These are phyloP conservation scores for Drosophila ohnishii DNA, from an alignment of 1,140 invertebrate genomes.

Conservation along the genomic window DNA sequence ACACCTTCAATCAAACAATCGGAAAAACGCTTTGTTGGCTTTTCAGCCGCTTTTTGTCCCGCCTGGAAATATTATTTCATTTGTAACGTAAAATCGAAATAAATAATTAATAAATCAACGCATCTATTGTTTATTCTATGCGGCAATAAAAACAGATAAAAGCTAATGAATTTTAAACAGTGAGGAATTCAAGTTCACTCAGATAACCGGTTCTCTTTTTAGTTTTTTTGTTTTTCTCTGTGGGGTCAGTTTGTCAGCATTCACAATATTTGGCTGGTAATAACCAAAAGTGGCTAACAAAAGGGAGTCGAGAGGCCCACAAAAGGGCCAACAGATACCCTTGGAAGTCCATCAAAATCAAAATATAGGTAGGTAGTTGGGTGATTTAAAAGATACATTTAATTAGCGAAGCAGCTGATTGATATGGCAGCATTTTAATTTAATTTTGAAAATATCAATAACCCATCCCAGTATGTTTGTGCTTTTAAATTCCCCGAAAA, in stretches of 20 bases:
- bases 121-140: conserved; percentile 64
- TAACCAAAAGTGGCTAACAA: conserved; percentile 45
- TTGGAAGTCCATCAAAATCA: conserved; percentile 38
- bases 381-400: conserved; percentile 40
- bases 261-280: conserved; percentile 50
- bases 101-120: conserved; percentile 77
- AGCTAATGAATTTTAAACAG: conserved; percentile 77
- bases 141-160: conserved; percentile 72
- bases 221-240: conserved; percentile 25
- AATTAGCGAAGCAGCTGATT: conserved; percentile 32
- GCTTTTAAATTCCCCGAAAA: neutral
- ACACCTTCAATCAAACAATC: conserved; percentile 42
- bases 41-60: conserved; percentile 18
- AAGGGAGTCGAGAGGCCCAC: conserved; percentile 12
- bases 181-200: conserved; percentile 73
- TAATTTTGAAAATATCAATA: conserved; percentile 4
- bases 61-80: conserved; percentile 39
- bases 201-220: conserved; percentile 59
- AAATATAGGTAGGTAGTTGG: conserved; percentile 36
- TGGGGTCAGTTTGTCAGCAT: conserved; percentile 48
- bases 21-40: conserved; percentile 35
- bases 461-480: no score
- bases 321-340: conserved; percentile 29
- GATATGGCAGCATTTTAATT: conserved; percentile 25
- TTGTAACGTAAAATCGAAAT: conserved; percentile 56